Percentiles rank a stretch among this genome's conserved stretches.
Conservation (phyloP, 1,140 invertebrate species). For the Aphelenchoides avenae region DNA sequence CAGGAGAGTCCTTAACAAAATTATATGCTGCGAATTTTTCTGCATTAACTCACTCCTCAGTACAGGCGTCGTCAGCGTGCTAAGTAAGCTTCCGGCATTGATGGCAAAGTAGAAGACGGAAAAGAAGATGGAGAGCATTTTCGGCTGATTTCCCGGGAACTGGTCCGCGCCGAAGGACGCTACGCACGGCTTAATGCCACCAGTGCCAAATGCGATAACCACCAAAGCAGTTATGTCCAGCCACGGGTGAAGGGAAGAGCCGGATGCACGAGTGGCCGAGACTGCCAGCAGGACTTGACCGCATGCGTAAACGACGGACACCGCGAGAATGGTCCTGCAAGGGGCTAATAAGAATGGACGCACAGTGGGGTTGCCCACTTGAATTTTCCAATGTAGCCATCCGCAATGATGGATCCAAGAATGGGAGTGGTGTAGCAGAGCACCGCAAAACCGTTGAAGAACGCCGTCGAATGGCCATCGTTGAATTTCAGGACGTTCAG, state of each 20-base stretch:
- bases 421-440: slow-evolving; percentile 74
- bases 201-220: slow-evolving; percentile 58
- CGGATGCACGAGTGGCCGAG: slow-evolving; percentile 64
- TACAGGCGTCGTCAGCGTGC: slow-evolving; percentile 81
- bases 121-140: slow-evolving; percentile 73
- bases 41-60: slow-evolving; percentile 62
- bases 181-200: slow-evolving; percentile 95
- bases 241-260: slow-evolving; percentile 46
- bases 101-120: slow-evolving; percentile 90
- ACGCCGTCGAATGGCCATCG: slow-evolving; percentile 70
- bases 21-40: neutral
- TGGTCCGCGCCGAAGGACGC: slow-evolving; percentile 94
- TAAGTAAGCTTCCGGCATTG: slow-evolving; percentile 82
- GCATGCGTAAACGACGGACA: slow-evolving; percentile 72
- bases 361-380: slow-evolving; percentile 60
- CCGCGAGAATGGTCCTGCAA: slow-evolving; percentile 60
- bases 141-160: slow-evolving; percentile 70
- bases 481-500: slow-evolving; percentile 68
- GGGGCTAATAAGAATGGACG: slow-evolving; percentile 8
- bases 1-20: slow-evolving; percentile 63
- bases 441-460: slow-evolving; percentile 69
- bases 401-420: slow-evolving; percentile 68
- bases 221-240: neutral
- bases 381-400: slow-evolving; percentile 68
- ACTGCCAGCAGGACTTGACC: slow-evolving; percentile 77